Conservation (phyloP, 2,888 invertebrate genomes). For the Polydrusus pterygomalis region DNA sequence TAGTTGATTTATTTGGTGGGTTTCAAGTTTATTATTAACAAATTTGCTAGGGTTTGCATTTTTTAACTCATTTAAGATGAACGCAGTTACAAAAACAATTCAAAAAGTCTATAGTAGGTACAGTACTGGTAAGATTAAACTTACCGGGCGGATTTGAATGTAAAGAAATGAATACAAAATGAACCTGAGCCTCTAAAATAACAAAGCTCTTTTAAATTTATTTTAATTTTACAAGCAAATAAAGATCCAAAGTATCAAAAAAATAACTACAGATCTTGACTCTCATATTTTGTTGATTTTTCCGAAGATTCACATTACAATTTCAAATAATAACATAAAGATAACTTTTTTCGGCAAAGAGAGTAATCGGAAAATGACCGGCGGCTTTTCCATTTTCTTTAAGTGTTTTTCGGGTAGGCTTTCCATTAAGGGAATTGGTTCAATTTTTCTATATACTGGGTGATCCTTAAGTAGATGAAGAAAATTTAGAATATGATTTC, state of each 20-base stretch:
- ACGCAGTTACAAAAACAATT: too few relatives aligned
- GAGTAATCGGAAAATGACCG: slow-evolving; percentile 15
- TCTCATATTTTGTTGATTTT: slow-evolving; percentile 1
- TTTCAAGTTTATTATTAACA: background rate
- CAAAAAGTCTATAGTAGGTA: too few relatives aligned
- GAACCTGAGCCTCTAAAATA: too few relatives aligned
- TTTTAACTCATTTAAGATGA: too few relatives aligned
- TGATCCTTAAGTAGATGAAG: too few relatives aligned
- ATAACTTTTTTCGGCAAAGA: slow-evolving; percentile 9
- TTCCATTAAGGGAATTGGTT: background rate
- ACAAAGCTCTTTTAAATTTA: too few relatives aligned
- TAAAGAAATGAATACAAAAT: too few relatives aligned
- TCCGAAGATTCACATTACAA: background rate
- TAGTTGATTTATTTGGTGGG: background rate
- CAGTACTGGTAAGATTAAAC: too few relatives aligned
- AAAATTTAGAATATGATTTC: too few relatives aligned
- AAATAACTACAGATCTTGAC: background rate
- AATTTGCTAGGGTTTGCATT: background rate
- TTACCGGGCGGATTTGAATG: too few relatives aligned
- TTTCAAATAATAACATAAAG: slow-evolving; percentile 12
- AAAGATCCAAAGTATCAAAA: background rate
- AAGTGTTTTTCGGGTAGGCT: slow-evolving; percentile 29
- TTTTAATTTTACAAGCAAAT: background rate
- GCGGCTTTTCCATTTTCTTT: slow-evolving; percentile 25
- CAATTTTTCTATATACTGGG: too few relatives aligned